phyloP scores from a whole-genome alignment of 2,113 vertebrate genomes.

The Ramphastos sulfuratus region DNA sequence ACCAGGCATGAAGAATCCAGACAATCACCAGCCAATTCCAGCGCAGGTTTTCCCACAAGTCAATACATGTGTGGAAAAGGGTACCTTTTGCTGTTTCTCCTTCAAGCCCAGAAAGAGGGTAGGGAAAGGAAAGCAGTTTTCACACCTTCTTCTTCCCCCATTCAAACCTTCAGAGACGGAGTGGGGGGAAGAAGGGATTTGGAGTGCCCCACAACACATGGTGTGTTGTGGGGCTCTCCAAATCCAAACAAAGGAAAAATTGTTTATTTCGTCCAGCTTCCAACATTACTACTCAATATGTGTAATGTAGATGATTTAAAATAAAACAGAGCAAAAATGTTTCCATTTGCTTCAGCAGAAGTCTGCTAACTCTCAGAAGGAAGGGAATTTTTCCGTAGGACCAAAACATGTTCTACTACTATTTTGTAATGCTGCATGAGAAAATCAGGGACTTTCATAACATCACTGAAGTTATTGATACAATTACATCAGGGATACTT shows the following conservation, averaged over 20 bases:
- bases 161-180: no score
- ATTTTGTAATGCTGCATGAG: not conserved
- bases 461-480: not conserved
- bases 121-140: no score
- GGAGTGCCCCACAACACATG: no score
- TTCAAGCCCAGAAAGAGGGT: no score
- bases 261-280: not conserved
- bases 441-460: not conserved
- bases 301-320: constrained; percentile 5
- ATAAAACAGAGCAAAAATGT: not conserved
- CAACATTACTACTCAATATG: not conserved
- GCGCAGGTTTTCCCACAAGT: no score
- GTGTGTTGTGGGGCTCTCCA: no score
- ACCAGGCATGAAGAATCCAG: no score
- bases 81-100: no score
- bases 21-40: no score
- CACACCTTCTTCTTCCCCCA: no score
- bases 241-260: not conserved
- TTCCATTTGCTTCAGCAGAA: not conserved
- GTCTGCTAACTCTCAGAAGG: not conserved
- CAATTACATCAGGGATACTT: not conserved
- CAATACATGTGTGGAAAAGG: no score
- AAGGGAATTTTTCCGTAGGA: not conserved
- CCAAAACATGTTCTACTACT: not conserved
- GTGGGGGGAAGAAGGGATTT: no score